These are phyloP conservation scores for Rhinolophus sinicus DNA, from an alignment of 2,113 vertebrate species.

Conservation along the genomic window DNA sequence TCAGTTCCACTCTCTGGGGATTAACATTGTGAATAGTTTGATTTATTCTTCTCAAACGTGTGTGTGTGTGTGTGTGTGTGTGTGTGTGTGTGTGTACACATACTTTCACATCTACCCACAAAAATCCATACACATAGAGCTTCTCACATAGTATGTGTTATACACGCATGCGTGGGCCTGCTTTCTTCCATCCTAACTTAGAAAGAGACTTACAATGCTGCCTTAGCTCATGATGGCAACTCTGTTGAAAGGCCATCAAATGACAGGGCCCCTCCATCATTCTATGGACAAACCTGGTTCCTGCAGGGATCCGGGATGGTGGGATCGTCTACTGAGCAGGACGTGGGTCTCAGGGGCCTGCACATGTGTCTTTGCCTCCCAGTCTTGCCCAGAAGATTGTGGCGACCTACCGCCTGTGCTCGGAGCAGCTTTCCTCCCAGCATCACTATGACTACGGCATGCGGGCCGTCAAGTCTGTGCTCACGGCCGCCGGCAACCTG, in stretches of 20 bases:
- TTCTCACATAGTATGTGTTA: neutral
- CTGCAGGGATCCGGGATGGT: neutral
- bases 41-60: neutral
- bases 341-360: neutral
- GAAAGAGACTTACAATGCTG: neutral
- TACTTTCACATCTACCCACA: neutral
- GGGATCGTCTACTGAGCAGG: neutral
- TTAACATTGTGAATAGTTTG: neutral
- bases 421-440: conserved; percentile 95
- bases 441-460: conserved; percentile 96
- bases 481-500: conserved; percentile 95
- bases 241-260: neutral
- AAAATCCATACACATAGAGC: neutral
- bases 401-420: conserved; percentile 96
- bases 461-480: conserved; percentile 95
- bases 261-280: neutral
- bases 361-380: conserved; percentile 8
- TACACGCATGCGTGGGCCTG: neutral
- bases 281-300: neutral
- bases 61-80: neutral
- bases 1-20: neutral
- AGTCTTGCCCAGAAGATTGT: conserved; percentile 96
- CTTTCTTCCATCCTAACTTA: neutral
- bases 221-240: neutral
- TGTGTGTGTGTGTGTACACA: neutral